phyloP scores from a whole-genome alignment of 2,888 invertebrate genomes.

The Nomada fabriciana region DNA sequence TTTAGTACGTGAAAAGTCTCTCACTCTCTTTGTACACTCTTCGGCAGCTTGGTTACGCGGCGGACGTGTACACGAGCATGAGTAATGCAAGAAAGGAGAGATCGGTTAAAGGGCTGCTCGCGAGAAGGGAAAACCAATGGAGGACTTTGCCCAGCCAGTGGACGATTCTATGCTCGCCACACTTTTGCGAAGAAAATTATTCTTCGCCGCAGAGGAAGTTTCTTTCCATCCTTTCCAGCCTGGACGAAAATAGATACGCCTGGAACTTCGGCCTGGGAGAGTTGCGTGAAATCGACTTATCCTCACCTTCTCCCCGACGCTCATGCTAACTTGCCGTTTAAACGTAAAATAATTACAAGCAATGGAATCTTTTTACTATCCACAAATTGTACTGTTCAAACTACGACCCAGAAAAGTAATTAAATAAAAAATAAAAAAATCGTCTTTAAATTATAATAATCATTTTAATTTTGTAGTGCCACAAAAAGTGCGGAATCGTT shows the following conservation, averaged over 20 bases:
- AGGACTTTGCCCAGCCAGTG: constrained; percentile 47
- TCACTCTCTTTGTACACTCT: constrained; percentile 26
- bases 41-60: constrained; percentile 42
- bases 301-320: background rate
- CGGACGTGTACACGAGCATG: constrained; percentile 55
- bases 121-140: constrained; percentile 47
- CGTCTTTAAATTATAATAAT: too few species aligned
- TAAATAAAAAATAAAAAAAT: background rate
- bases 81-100: constrained; percentile 58
- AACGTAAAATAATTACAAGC: constrained; percentile 20
- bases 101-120: constrained; percentile 47
- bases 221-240: constrained; percentile 10
- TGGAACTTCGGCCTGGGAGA: background rate
- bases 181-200: constrained; percentile 51
- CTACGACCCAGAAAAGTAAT: background rate
- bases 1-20: constrained; percentile 59
- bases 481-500: too few species aligned
- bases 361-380: constrained; percentile 23
- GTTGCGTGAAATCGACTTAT: background rate
- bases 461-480: too few species aligned
- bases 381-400: constrained; percentile 15
- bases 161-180: constrained; percentile 38
- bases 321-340: background rate
- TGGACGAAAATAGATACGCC: constrained; percentile 19
- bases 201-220: constrained; percentile 40